Conservation (phyloP, 35 echinoderm and acorn worm species). For the Heliocidaris tuberculata region DNA sequence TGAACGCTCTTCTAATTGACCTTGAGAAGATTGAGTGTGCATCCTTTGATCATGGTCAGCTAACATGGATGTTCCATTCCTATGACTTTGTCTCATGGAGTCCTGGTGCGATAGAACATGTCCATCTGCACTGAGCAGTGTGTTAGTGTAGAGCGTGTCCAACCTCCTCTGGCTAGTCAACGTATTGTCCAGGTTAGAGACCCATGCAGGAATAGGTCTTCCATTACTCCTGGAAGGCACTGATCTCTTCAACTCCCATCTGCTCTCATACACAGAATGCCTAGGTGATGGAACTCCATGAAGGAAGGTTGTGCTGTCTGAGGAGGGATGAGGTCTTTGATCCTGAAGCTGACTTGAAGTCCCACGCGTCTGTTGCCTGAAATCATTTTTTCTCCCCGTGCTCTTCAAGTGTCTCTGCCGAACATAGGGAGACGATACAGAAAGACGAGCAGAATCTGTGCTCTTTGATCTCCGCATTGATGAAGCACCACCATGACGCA, state of each 20-base stretch:
- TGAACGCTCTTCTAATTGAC: background rate
- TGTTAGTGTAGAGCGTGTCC: slow-evolving; percentile 22
- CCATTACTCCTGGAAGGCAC: background rate
- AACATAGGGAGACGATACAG: background rate
- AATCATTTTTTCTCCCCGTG: too few relatives aligned
- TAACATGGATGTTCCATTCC: background rate
- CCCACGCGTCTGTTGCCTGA: background rate
- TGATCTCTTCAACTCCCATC: background rate
- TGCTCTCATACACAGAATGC: background rate
- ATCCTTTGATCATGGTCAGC: background rate
- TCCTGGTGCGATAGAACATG: background rate
- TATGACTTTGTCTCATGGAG: background rate
- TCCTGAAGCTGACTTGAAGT: background rate
- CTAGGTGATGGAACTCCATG: background rate
- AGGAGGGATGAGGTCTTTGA: background rate
- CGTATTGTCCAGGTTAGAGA: slow-evolving; percentile 57
- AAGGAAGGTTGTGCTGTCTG: background rate
- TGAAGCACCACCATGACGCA: background rate
- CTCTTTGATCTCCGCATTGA: background rate
- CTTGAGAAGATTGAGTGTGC: background rate
- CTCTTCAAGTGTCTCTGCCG: background rate
- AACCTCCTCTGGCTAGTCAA: background rate
- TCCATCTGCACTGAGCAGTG: background rate
- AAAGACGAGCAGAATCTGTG: background rate
- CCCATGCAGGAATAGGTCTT: slow-evolving; percentile 59